Evolutionary conservation across 53 echinoderm and acorn worm genomes (phyloP).

Genomic region (Arbacia lixula): DNA sequence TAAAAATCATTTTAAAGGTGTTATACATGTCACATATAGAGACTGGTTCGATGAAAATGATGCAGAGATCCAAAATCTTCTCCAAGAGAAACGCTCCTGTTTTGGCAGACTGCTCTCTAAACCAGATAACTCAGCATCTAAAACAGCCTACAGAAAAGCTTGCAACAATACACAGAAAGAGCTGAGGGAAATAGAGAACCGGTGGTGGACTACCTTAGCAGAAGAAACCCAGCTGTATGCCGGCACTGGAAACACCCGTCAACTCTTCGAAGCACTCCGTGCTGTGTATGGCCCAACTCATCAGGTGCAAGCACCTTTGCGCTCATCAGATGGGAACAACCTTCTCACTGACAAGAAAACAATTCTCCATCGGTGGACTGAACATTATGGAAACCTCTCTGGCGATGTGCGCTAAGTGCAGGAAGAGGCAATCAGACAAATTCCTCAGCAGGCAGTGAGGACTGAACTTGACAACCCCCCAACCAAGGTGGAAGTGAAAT

Average conservation of each 20-base stretch:
- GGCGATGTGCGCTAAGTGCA: slow-evolving; percentile 16
- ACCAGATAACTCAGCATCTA: slow-evolving; percentile 29
- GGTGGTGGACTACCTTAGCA: slow-evolving; percentile 12
- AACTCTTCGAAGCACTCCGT: slow-evolving; percentile 27
- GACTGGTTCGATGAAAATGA: slow-evolving; percentile 31
- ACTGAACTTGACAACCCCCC: slow-evolving; percentile 23
- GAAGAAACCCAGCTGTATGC: slow-evolving; percentile 34
- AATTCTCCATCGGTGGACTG: slow-evolving; percentile 37
- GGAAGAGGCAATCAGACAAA: slow-evolving; percentile 22
- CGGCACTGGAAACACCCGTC: slow-evolving; percentile 24
- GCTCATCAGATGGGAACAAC: slow-evolving; percentile 12
- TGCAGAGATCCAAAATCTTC: slow-evolving; percentile 17
- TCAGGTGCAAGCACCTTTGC: neutral
- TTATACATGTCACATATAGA: no score
- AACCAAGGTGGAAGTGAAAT: slow-evolving; percentile 9
- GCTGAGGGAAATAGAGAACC: slow-evolving; percentile 40
- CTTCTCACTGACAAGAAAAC: slow-evolving; percentile 36
- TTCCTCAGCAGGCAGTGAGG: slow-evolving; percentile 30
- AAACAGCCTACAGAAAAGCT: slow-evolving; percentile 33
- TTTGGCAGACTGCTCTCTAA: slow-evolving; percentile 25
- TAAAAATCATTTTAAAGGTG: no score
- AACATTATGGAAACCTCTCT: slow-evolving; percentile 39
- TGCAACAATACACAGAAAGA: slow-evolving; percentile 11
- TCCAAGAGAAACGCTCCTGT: slow-evolving; percentile 39
- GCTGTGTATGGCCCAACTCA: slow-evolving; percentile 35